Evolutionary conservation across 2,113 vertebrate species (phyloP), one percentile per base, ranked within the genome.

Genomic region (Prochilodus magdalenae): DNA sequence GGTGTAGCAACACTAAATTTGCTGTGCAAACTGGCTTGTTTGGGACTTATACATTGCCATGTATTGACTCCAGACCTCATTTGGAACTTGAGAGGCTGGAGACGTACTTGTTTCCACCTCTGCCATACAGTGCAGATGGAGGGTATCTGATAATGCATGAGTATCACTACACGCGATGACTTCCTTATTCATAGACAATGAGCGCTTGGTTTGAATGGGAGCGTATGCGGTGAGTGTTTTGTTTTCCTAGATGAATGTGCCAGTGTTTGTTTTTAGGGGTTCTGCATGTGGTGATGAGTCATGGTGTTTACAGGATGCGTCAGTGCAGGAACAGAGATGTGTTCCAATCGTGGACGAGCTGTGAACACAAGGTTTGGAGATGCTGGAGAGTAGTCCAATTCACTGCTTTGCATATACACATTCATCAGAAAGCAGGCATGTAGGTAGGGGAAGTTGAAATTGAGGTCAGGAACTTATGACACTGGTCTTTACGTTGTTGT

Each of bases 241-340:
- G 10, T 70, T 13, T n/a, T 22, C 65, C 30, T 22, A 11, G 15
- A 67, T 67, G 65, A 67, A 36, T 67, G 65, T 33, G 14, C 29
- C 26, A 36, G 47, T 40, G 70, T 81, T 67, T 67, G 49, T 6
- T 57, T 75, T 75, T 10, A 67, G 62, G n/a, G 60, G 30, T 82
- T 72, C 12, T 59, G 24, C 51, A 2, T 47, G 33, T 47, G 26
- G n/a, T 29, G 33, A 59, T 66, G 60, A 75, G 24, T 47, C 80
- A 82, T 53, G 69, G 36, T 62, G 51, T 80, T 74, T 70, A 63
- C 44, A 65, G 26, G 59, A 80, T 53, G 18, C 33, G 24, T 47
- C 73, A 76, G 26, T 12, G 18, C 55, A 26, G 10, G 29, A 67
- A 0, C 30, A 26, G 8, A 44, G 47, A 62, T 73, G 51, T 60